Base-by-base conservation (phyloP, 2,888 invertebrate species). In the Amiota communis region DNA sequence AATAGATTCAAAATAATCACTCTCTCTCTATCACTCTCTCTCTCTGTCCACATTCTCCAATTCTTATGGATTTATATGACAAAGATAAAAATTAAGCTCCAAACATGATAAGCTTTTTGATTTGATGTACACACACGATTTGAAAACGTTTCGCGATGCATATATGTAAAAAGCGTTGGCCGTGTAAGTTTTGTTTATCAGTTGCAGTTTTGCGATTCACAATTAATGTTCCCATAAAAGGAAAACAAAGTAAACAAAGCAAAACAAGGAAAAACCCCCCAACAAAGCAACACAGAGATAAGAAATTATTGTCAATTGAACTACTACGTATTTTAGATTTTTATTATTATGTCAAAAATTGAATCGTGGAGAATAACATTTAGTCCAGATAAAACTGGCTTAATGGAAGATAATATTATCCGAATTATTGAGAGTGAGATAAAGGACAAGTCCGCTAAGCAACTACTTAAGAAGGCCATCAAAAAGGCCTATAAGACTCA, bases 401-500 rank as follows among this genome's bases (percentile, higher is more conserved):
- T 78, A 46, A n/a, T 69, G 8, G 2, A 65, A 1, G 12, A n/a
- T n/a, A n/a, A n/a, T n/a, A n/a, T n/a, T n/a, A n/a, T n/a, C n/a
- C n/a, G n/a, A n/a, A n/a, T n/a, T n/a, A n/a, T n/a, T n/a, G n/a
- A n/a, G n/a, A n/a, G n/a, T n/a, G n/a, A n/a, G n/a, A n/a, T 56
- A 72, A 48, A 71, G 63, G 8, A 65, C 17, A 65, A 51, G 4
- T 56, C 72, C 15, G 36, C 56, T 12, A 57, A 46, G 57, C 48
- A 63, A 15, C 56, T 75, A 9, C 65, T 82, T 48, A 67, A 56
- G 59, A 75, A 80, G 74, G 84, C 86, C 15, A 74, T 87, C 61
- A 83, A 81, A 70, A 80, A 79, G 70, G 83, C 85, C 1, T 57
- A 51, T 15, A 81, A 80, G 74, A 79, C 83, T 17, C 84, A 87